Percentiles rank a stretch among this genome's conserved stretches.
Conservation (phyloP, 2,113 vertebrate species). For the Leptocoma aspasia region DNA sequence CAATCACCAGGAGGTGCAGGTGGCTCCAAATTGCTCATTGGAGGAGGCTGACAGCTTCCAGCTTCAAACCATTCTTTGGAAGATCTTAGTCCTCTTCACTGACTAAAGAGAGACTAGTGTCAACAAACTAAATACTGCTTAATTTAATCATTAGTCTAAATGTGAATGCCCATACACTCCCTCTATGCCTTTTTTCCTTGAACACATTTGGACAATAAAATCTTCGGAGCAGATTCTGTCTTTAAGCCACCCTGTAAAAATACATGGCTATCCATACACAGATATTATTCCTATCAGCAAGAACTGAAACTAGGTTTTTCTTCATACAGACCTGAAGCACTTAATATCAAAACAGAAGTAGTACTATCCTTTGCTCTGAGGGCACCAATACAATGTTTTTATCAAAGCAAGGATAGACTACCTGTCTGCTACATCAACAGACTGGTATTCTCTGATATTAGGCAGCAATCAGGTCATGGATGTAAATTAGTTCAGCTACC, state of each 20-base stretch:
- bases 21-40: background rate
- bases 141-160: background rate
- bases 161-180: background rate
- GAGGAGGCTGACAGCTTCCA: background rate
- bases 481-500: background rate
- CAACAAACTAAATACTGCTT: background rate
- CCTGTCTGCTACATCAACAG: background rate
- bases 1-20: background rate
- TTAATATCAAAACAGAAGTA: background rate
- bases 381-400: background rate
- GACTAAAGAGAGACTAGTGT: background rate
- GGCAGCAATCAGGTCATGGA: background rate
- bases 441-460: background rate
- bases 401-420: background rate
- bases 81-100: background rate
- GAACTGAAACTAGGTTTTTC: background rate
- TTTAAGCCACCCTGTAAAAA: background rate
- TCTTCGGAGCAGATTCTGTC: background rate
- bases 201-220: background rate
- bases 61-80: background rate
- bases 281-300: background rate
- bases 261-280: background rate
- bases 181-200: background rate
- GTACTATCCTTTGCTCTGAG: background rate
- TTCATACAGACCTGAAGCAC: background rate